Percentiles rank a stretch among this genome's conserved stretches.
Conservation (phyloP, 2,797 vertebrate genomes). For the Eulemur rubriventer region DNA sequence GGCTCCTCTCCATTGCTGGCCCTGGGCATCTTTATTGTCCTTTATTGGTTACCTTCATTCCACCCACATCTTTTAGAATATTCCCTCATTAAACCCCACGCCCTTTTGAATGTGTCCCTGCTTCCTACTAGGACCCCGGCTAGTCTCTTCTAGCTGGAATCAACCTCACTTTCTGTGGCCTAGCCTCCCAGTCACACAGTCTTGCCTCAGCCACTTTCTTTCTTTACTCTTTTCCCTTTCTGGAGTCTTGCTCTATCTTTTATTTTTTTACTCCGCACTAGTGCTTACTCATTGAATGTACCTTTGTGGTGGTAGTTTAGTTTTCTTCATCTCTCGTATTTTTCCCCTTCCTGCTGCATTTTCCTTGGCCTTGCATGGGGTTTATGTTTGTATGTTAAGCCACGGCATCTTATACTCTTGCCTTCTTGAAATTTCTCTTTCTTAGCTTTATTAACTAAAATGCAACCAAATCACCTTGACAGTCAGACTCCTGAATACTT, state of each 20-base stretch:
- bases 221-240: neutral
- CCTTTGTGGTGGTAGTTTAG: neutral
- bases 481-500: neutral
- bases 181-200: neutral
- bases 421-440: neutral
- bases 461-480: neutral
- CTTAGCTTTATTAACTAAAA: neutral
- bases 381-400: neutral
- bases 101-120: neutral
- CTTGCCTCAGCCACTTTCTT: neutral
- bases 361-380: neutral
- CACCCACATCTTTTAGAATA: neutral
- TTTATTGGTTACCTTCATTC: neutral
- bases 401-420: neutral
- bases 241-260: neutral
- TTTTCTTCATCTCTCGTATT: neutral
- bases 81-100: neutral
- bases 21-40: neutral
- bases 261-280: neutral
- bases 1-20: neutral
- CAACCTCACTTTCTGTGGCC: neutral
- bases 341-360: neutral
- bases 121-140: rapidly evolving
- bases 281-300: neutral
- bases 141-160: neutral